Base-by-base conservation (phyloP, 2,888 invertebrate species). In the Acanthosepion esculentum region DNA sequence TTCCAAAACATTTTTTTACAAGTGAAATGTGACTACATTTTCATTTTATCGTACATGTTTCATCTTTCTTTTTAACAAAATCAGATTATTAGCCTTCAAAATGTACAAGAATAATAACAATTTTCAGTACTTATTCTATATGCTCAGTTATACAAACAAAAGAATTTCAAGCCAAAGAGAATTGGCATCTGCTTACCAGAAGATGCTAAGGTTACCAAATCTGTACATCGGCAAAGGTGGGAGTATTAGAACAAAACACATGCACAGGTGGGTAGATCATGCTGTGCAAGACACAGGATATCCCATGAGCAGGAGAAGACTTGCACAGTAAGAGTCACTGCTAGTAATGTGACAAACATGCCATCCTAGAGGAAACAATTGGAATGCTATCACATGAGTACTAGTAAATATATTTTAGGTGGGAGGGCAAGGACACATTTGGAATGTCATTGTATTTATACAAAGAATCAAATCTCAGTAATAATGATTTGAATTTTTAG, bases 211-310 rank as follows among this genome's bases (percentile, higher is more conserved):
- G n/a, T 78, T 78, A 78, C 78, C 78, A 78, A n/a, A 78, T 15
- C 15, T 78, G 33, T 78, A 78, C 78, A 78, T 78, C n/a, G 3
- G 78, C 78, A n/a, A 12, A 33, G n/a, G n/a, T 78, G 78, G 18
- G 78, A 78, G 5, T 33, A n/a, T n/a, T 12, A 78, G n/a, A 18
- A 78, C 78, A n/a, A 78, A 78, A 8, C 18, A n/a, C 78, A 78
- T n/a, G n/a, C 78, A 78, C 78, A 78, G n/a, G 78, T 78, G n/a
- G n/a, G 78, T 78, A n/a, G 78, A 78, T 33, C n/a, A n/a, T 78
- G n/a, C 12, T n/a, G 78, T 33, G 10, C 15, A n/a, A 15, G 18
- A 78, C 18, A n/a, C 1, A 33, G n/a, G 78, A 18, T 78, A 78
- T 78, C n/a, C 78, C 29, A 78, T 78, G n/a, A n/a, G 12, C 0